These are phyloP conservation scores for Hemitrygon akajei DNA, from an alignment of 2,797 vertebrate genomes.

Conservation along the genomic window DNA sequence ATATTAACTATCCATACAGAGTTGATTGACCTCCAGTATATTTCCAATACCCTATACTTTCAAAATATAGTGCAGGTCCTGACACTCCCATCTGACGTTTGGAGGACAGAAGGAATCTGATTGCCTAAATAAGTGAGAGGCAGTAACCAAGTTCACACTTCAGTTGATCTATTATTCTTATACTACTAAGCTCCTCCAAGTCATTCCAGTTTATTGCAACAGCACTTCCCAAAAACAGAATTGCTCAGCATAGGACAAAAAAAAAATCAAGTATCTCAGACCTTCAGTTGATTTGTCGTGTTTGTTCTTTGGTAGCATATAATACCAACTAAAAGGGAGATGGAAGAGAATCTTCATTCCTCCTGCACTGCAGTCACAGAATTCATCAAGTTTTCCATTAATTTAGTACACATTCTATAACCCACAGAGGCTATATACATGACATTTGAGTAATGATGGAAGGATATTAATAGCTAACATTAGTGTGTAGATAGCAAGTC, in stretches of 20 bases:
- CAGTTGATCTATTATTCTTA: not conserved
- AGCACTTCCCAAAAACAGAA: not conserved
- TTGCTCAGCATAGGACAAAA: not conserved
- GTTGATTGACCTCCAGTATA: too few species aligned
- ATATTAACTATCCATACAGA: too few species aligned
- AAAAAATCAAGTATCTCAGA: too few species aligned
- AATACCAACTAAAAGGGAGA: not conserved
- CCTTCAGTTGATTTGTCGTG: not conserved
- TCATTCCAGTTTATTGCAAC: not conserved
- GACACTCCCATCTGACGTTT: not conserved
- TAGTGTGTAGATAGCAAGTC: not conserved
- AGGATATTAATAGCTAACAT: not conserved
- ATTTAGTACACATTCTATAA: not conserved
- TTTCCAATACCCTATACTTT: too few species aligned
- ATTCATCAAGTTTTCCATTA: constrained; percentile 14
- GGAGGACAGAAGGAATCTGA: not conserved
- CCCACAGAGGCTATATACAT: not conserved
- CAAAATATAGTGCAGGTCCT: not conserved
- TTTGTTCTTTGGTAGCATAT: not conserved
- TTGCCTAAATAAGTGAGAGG: not conserved
- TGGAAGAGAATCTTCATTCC: not conserved
- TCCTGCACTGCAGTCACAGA: not conserved
- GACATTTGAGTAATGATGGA: not conserved
- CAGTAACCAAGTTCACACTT: not conserved
- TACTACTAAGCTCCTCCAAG: not conserved